Evolutionary conservation across 1,140 invertebrate species (phyloP), one percentile per base, ranked within the genome.

Genomic region (Heliconius hewitsoni): DNA sequence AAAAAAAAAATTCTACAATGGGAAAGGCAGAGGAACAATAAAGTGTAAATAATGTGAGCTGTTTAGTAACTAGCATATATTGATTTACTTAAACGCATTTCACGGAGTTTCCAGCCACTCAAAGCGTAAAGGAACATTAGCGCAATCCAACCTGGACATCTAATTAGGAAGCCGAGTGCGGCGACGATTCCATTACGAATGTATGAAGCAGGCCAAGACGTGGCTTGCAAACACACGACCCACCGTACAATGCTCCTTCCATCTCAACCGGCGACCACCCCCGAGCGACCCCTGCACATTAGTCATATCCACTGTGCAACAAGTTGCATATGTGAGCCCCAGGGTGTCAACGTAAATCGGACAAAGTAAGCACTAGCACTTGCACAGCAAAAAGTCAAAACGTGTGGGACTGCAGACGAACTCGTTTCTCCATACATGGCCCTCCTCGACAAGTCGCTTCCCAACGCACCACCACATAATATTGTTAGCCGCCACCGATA

Each of bases 401-500:
- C 93, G 93, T 94, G 93, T 93, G 91, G 90, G 90, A 91, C 89
- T 90, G 91, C 90, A 88, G 89, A 90, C 88, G 91, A 90, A 94
- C 93, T 89, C 86, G 93, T 93, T 93, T 93, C 88, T 86, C 93
- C 93, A 87, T 94, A 94, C 93, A 94, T 88, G 93, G 91, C 70
- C 76, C 89, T 87, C 87, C 86, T 85, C 88, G 86, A 88, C 89
- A 87, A 89, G 86, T 86, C 90, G 91, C 87, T 90, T 92, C 92
- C 90, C 91, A 91, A 90, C 91, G 88, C 88, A 92, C 86, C 91
- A 91, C 88, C 91, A 92, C 92, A 92, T 92, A 93, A 94, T 94
- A 94, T 93, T 90, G 93, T 93, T 93, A 92, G 92, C 87, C 81
- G 88, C 86, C 84, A 87, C 85, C 90, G 91, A 94, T 94, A 93